Conservation (phyloP, 2,797 vertebrate genomes). For the Antennarius maculatus region DNA sequence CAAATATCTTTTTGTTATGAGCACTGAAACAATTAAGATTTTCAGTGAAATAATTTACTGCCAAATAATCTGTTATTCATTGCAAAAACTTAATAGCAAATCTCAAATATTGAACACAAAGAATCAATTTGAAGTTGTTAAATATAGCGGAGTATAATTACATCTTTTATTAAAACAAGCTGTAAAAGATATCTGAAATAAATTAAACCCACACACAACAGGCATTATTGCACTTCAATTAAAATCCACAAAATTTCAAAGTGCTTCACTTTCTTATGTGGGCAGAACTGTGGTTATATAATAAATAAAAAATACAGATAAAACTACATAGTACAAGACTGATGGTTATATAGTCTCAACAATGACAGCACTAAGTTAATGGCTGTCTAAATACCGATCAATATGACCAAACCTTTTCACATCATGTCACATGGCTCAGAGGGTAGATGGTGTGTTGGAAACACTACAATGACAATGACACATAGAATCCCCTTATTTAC, state of each 20-base stretch:
- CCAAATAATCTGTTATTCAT: too few relatives aligned
- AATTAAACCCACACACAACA: slow-evolving; percentile 62
- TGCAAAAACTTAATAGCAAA: not conserved
- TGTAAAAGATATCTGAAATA: slow-evolving; percentile 61
- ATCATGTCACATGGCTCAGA: slow-evolving; percentile 51
- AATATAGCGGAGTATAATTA: slow-evolving; percentile 21
- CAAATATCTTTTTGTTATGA: too few relatives aligned
- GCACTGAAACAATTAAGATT: too few relatives aligned
- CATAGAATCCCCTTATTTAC: slow-evolving; percentile 12
- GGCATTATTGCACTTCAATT: slow-evolving; percentile 66
- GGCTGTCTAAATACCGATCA: slow-evolving; percentile 65
- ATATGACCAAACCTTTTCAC: slow-evolving; percentile 77
- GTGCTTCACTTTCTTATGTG: slow-evolving; percentile 40
- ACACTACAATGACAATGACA: slow-evolving; percentile 33
- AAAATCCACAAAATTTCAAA: slow-evolving; percentile 46
- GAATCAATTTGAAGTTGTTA: not conserved
- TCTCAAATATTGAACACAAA: not conserved
- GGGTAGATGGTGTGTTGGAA: slow-evolving; percentile 32
- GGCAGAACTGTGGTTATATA: slow-evolving; percentile 14
- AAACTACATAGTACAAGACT: slow-evolving; percentile 32
- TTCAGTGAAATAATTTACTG: too few relatives aligned
- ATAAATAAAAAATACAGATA: slow-evolving; percentile 1
- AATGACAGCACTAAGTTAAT: slow-evolving; percentile 18
- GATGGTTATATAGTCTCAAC: slow-evolving; percentile 39
- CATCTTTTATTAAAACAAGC: slow-evolving; percentile 76